These are phyloP conservation scores for Hippopotamus amphibius DNA, from an alignment of 2,113 vertebrate species.

Conservation along the genomic window DNA sequence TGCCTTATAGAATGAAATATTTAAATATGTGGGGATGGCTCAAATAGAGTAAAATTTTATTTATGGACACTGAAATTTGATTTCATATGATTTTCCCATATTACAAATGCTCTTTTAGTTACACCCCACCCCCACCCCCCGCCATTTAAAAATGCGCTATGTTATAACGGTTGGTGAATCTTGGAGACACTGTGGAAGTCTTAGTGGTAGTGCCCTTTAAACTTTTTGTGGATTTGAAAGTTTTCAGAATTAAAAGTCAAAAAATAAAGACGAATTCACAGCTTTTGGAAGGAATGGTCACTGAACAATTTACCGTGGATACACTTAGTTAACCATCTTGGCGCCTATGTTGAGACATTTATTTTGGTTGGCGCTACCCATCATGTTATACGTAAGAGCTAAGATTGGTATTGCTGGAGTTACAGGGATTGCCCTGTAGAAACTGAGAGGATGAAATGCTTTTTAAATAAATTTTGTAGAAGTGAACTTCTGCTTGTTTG, in stretches of 20 bases:
- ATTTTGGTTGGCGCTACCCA: background rate
- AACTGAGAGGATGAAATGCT: background rate
- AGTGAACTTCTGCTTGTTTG: background rate
- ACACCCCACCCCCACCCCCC: background rate
- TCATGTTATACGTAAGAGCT: background rate
- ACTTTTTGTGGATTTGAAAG: background rate
- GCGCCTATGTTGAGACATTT: background rate
- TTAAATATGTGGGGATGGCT: background rate
- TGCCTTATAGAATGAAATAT: background rate
- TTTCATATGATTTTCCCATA: background rate
- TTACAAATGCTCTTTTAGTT: background rate
- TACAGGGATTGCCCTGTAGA: background rate
- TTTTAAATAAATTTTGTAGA: conserved; percentile 24
- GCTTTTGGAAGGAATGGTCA: background rate
- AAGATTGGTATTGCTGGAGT: background rate
- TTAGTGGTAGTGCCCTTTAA: background rate
- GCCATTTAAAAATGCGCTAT: background rate
- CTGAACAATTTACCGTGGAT: background rate
- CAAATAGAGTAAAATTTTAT: conserved; percentile 14
- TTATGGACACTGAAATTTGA: conserved; percentile 1
- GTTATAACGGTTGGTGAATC: background rate
- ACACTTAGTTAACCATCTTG: background rate
- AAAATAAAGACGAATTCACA: background rate
- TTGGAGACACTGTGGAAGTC: background rate
- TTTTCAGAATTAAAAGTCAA: background rate